A percentile compares a stretch with the other conserved stretches of the same genome.
Conservation (phyloP, 2,888 invertebrate species). For the Synergus gifuensis region DNA sequence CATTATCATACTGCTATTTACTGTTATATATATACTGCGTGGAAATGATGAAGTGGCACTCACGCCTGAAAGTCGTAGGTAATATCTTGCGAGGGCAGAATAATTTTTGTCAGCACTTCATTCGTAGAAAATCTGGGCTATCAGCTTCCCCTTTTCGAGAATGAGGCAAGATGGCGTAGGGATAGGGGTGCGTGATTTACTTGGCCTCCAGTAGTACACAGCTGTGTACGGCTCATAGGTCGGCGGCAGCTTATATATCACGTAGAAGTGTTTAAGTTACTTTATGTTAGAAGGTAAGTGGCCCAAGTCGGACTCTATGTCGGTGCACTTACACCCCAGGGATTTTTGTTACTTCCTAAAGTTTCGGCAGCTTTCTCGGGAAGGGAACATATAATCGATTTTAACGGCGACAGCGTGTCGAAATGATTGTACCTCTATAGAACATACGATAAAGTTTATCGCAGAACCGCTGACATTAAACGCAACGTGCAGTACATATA, state of each 20-base stretch:
- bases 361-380: constrained; percentile 6
- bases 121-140: background rate
- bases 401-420: constrained; percentile 39
- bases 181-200: constrained; percentile 35
- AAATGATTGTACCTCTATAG: constrained; percentile 29
- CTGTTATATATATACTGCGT: constrained; percentile 2
- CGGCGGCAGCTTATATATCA: constrained; percentile 31
- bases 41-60: constrained; percentile 15
- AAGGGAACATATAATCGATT: constrained; percentile 30
- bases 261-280: constrained; percentile 39
- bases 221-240: constrained; percentile 36
- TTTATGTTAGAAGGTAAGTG: constrained; percentile 33
- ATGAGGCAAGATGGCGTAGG: constrained; percentile 17
- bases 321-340: constrained; percentile 36
- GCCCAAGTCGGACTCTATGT: constrained; percentile 25
- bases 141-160: background rate
- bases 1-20: background rate
- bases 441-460: constrained; percentile 37
- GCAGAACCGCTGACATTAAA: constrained; percentile 35
- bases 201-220: constrained; percentile 27
- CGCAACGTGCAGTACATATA: background rate
- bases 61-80: background rate
- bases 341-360: constrained; percentile 40
- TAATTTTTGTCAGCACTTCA: background rate
- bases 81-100: background rate